Evolutionary conservation across 1,140 invertebrate genomes (phyloP).

Genomic region (Hyposmocoma kahamanoa): DNA sequence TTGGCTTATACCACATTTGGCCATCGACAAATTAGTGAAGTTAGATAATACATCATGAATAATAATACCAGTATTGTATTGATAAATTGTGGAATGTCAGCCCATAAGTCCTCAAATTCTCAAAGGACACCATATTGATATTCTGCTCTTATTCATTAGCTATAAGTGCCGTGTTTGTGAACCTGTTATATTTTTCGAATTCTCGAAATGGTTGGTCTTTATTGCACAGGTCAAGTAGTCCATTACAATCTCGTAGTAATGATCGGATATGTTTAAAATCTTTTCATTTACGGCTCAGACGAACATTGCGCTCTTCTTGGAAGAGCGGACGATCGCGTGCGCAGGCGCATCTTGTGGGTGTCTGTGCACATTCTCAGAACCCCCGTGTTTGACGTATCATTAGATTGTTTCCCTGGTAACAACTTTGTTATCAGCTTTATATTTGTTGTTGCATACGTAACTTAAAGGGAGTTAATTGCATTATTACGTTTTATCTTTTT

Average conservation of each 20-base stretch:
- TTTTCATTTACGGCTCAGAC: neutral
- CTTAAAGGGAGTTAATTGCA: too few species aligned
- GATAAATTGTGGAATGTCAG: too few species aligned
- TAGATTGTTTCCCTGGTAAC: too few species aligned
- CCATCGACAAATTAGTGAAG: slow-evolving; percentile 42
- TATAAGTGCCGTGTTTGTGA: neutral
- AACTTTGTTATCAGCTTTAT: slow-evolving; percentile 9
- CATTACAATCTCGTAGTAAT: too few species aligned
- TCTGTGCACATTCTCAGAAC: neutral
- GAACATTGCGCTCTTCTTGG: slow-evolving; percentile 25
- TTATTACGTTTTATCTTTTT: too few species aligned
- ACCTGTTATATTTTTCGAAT: neutral
- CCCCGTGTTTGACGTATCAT: too few species aligned
- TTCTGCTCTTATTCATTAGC: too few species aligned
- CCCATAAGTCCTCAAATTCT: too few species aligned
- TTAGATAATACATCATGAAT: slow-evolving; percentile 45
- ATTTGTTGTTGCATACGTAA: too few species aligned
- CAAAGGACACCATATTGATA: too few species aligned
- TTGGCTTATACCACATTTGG: slow-evolving; percentile 32
- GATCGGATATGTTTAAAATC: neutral
- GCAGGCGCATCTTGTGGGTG: slow-evolving; percentile 12
- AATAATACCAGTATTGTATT: slow-evolving; percentile 22
- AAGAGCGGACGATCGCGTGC: slow-evolving; percentile 30
- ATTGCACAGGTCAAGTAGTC: too few species aligned
- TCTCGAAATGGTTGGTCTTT: neutral